Base-by-base conservation (phyloP, 1,140 invertebrate genomes). In the Hycleus phaleratus region DNA sequence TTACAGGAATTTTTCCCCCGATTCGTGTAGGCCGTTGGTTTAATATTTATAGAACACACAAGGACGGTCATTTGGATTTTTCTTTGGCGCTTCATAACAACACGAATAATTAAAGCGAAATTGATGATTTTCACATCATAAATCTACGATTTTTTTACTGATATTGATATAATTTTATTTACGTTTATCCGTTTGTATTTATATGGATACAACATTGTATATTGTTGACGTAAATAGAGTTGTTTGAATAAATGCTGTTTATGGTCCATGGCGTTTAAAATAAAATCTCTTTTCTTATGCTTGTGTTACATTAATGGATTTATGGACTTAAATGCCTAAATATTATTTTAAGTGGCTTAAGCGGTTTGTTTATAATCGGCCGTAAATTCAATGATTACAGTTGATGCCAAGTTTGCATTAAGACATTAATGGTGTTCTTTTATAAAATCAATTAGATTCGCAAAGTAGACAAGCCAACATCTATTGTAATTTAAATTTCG, bases 261-360 rank as follows among this genome's bases (percentile, higher is more conserved):
- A 59, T 49, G 43, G 18, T 11, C 48, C 51, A 45, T 46, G 42
- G 18, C 18, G 18, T 18, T 32, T 32, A 32, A 32, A 32, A 7
- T 32, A 32, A 18, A 32, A 32, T 32, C 32, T 32, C 32, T 32
- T 7, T 32, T 32, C 7, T 49, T 32, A 32, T 32, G 32, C 7
- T 5, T 32, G 7, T 32, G 32, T 5, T 32, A 43, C 32, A 51
- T 26, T 46, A 57, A 60, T 56, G 49, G 61, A 63, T 60, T 63
- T 60, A 63, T 53, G 26, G 53, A 38, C 18, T 44, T 60, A 52
- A 56, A 54, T 46, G 53, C 45, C 61, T 63, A 63, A 63, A 63
- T 63, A 63, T 63, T 63, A 63, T 57, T 56, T 56, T 59, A 59
- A 62, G 56, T 60, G 55, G 50, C 38, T 63, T 56, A 32, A 53